A percentile compares a stretch with the other conserved stretches of the same genome.
Evolutionary conservation across 1,140 invertebrate genomes (phyloP).

Genomic region (Trachymyrmex septentrionalis): DNA sequence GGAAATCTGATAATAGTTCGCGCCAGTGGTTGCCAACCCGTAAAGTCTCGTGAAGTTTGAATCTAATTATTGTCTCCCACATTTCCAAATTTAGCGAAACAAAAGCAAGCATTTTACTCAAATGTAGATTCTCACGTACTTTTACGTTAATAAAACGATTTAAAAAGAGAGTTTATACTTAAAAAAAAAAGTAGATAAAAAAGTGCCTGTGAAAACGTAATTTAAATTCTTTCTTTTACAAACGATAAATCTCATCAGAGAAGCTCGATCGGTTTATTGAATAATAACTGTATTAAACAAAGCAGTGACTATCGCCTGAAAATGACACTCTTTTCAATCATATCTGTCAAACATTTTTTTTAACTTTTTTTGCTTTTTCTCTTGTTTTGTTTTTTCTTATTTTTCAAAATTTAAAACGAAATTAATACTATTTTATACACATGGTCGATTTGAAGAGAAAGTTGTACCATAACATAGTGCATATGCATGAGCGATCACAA

Average conservation of each 20-base stretch:
- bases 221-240: not conserved
- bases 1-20: conserved; percentile 60
- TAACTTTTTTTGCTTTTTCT: not conserved
- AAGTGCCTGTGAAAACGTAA: not conserved
- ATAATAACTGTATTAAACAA: not conserved
- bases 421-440: conserved; percentile 35
- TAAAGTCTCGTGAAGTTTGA: conserved; percentile 5
- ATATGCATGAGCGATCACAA: conserved; percentile 47
- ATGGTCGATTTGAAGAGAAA: conserved; percentile 2
- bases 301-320: not conserved
- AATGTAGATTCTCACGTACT: conserved; percentile 32
- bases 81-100: conserved; percentile 9
- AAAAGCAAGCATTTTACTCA: not conserved
- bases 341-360: not conserved
- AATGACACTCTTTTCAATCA: conserved; percentile 4
- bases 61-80: conserved; percentile 32
- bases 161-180: not conserved
- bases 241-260: not conserved
- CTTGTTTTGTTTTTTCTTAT: not conserved
- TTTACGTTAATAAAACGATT: not conserved
- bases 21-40: conserved; percentile 43
- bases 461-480: conserved; percentile 34
- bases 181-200: not conserved
- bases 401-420: conserved; percentile 19
- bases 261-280: not conserved